Evolutionary conservation across 1,140 invertebrate species (phyloP), one percentile per base, ranked within the genome.

Genomic region (Hyposmocoma kahamanoa): DNA sequence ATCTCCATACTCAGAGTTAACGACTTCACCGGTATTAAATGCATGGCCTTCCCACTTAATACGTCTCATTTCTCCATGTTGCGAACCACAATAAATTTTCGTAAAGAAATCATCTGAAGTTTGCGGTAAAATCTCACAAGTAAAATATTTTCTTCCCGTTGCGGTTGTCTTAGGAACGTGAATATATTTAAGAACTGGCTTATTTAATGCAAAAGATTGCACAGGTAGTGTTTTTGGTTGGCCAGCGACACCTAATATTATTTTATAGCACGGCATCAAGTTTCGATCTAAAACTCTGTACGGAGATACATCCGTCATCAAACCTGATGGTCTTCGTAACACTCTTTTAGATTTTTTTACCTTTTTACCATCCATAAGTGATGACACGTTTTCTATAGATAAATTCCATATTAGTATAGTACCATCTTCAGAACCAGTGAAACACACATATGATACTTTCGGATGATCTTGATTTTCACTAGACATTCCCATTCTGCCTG

Each of bases 371-470:
- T 86, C 83, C 52, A 84, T 83, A 28, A 73, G n/a, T n/a, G n/a
- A 68, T 10, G 69, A 75, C 0, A 84, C 59, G 56, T 79, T 71
- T 53, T 84, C 69, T 11, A 76, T 58, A 3, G 87, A 87, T 28
- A 94, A 74, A 80, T 93, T 90, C 93, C 93, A 94, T 64, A 93
- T 90, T 49, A 90, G 87, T 22, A 94, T 86, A 8, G 75, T 87
- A 3, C 92, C 92, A 64, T 94, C 92, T 53, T 90, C 77, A 43
- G 90, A 89, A 38, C 88, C 87, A 3, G 91, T 90, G 1, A 91
- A 66, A 63, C 94, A 91, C 68, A 92, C 91, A 30, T 88, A 67
- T 6, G 86, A 89, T 42, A 87, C 83, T 63, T 85, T 84, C 19
- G n/a, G n/a, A 17, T 84, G 68, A 36, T 72, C 75, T 11, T 57